Conservation (phyloP, 2,113 vertebrate genomes). For the Ceyx melanurus region DNA sequence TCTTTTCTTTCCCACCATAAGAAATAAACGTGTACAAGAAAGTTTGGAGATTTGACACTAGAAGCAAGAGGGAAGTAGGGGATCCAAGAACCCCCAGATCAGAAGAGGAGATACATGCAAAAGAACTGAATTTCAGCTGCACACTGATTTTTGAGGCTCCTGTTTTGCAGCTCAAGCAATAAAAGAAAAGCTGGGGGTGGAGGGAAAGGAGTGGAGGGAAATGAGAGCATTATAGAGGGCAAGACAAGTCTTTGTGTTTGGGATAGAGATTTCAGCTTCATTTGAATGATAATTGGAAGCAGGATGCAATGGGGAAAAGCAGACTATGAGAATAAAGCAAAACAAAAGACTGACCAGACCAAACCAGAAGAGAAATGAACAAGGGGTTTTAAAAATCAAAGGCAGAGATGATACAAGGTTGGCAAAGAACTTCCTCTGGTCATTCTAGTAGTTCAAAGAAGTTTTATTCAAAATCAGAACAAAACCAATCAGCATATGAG, state of each 20-base stretch:
- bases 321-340: background rate
- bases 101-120: background rate
- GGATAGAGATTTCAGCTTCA: slow-evolving; percentile 4
- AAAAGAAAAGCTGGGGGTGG: background rate
- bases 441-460: background rate
- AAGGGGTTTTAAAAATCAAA: slow-evolving; percentile 15
- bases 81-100: background rate
- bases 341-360: slow-evolving; percentile 4
- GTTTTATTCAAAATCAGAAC: background rate
- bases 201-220: background rate
- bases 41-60: slow-evolving; percentile 6
- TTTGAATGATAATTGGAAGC: slow-evolving; percentile 37
- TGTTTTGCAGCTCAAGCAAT: slow-evolving; percentile 13
- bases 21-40: slow-evolving; percentile 45
- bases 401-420: background rate
- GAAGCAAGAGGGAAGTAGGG: background rate
- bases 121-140: background rate
- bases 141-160: background rate
- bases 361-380: background rate
- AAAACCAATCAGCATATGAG: background rate
- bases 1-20: slow-evolving; percentile 18
- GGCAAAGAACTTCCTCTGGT: background rate
- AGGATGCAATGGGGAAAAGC: background rate
- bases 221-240: background rate
- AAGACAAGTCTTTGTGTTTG: background rate